Base-by-base conservation (phyloP, 1,140 invertebrate species). In the Zaprionus lachaisei region DNA sequence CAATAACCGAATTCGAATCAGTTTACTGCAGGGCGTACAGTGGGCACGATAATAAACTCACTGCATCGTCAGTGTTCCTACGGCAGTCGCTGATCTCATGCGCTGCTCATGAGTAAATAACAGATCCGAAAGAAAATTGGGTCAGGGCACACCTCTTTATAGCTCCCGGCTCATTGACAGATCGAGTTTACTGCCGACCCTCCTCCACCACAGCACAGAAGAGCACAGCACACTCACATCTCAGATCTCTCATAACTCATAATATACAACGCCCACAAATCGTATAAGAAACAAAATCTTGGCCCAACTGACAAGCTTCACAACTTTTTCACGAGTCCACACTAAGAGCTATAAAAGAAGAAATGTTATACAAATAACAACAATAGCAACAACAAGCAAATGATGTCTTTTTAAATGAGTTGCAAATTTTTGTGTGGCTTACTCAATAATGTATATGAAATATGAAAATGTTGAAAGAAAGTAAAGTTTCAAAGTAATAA, bases 101-200 rank as follows among this genome's bases (percentile, higher is more conserved):
- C 66, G 63, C 81, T n/a, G n/a, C 41, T 38, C 2, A 47, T 47
- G 72, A 71, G 72, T 81, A 81, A 79, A 85, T 77, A 85, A 85
- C 67, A 66, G 74, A 76, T 20, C 49, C 57, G 77, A 38, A 47
- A 2, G 17, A 64, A 83, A 85, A 85, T 81, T 85, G 71, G 82
- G 82, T 81, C 82, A 85, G 83, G 82, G 82, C 82, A 85, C 82
- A 85, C 82, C 82, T 79, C 76, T 82, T 86, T 85, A 76, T 85
- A 70, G 83, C 82, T 72, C 57, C 68, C 58, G 78, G 82, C 81
- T 85, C 68, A 71, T 71, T 55, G 73, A 64, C 73, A 72, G 79
- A 78, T 75, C 61, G 68, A 71, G 70, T 56, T 70, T 56, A 34
- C 62, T 49, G 64, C 55, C 75, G 66, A 24, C 47, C 20, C 20